A percentile compares a stretch with the other conserved stretches of the same genome.
phyloP scores from a whole-genome alignment of 2,113 vertebrate genomes.

The Cariama cristata region DNA sequence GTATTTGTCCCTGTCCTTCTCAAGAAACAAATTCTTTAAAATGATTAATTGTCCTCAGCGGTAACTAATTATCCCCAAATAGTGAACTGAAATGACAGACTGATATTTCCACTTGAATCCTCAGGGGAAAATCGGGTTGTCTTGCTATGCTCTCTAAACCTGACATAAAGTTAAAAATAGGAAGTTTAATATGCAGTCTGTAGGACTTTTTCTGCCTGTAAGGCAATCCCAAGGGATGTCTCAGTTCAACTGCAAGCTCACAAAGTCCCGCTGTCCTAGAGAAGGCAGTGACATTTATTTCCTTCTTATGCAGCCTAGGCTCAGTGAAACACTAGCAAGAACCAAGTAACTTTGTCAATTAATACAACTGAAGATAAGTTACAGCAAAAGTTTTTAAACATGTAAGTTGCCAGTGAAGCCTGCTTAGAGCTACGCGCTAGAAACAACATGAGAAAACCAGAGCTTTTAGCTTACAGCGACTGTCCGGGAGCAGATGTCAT shows the following conservation, averaged over 20 bases:
- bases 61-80: slow-evolving; percentile 64
- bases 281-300: slow-evolving; percentile 25
- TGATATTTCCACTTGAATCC: slow-evolving; percentile 58
- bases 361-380: background rate
- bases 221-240: slow-evolving; percentile 40
- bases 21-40: background rate
- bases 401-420: background rate
- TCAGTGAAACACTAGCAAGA: background rate
- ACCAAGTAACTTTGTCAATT: background rate
- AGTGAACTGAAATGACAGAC: slow-evolving; percentile 56
- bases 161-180: slow-evolving; percentile 66
- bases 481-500: background rate
- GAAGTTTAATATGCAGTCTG: slow-evolving; percentile 56
- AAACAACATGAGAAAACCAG: background rate
- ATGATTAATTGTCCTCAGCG: slow-evolving; percentile 34
- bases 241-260: slow-evolving; percentile 15
- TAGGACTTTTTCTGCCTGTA: slow-evolving; percentile 43
- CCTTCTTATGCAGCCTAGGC: background rate
- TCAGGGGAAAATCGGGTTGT: slow-evolving; percentile 16
- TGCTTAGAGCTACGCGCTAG: background rate
- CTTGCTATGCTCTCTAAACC: slow-evolving; percentile 45
- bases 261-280: slow-evolving; percentile 14
- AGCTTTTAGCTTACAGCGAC: background rate
- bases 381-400: slow-evolving; percentile 7
- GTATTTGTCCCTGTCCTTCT: background rate